Evolutionary conservation across 2,888 invertebrate genomes (phyloP).

Genomic region (Drosophila kokeensis): DNA sequence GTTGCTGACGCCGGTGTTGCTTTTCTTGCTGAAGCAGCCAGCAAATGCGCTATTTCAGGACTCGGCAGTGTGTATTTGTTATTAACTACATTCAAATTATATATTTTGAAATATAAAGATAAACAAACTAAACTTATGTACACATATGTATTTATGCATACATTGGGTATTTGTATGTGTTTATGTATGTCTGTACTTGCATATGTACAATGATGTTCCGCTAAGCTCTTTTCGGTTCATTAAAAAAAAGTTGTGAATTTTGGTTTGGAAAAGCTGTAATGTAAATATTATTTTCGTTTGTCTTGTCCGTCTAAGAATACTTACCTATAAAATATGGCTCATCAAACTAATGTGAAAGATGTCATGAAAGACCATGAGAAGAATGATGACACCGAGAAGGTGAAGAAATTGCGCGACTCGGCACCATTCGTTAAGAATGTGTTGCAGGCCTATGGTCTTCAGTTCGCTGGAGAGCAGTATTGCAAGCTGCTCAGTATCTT

Average conservation of each 20-base stretch:
- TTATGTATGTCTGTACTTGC: neutral
- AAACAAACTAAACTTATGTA: neutral
- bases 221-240: neutral
- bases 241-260: neutral
- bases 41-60: neutral
- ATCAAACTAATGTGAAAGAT: constrained; percentile 7
- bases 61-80: constrained; percentile 1
- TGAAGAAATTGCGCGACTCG: constrained; percentile 85
- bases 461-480: too few species aligned
- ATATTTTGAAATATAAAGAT: neutral
- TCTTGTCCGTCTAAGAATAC: neutral
- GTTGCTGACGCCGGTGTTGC: neutral
- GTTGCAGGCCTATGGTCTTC: constrained; percentile 84
- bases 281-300: neutral
- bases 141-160: neutral
- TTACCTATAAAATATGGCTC: constrained; percentile 4
- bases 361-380: neutral
- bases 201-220: too few species aligned
- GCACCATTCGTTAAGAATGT: constrained; percentile 91
- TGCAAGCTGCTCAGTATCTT: constrained; percentile 70
- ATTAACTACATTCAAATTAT: neutral
- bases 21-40: neutral
- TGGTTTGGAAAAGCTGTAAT: neutral
- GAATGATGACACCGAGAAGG: constrained; percentile 57
- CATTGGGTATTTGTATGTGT: neutral